Evolutionary conservation across 2,888 invertebrate species (phyloP), one percentile per base, ranked within the genome.

Genomic region (Cerceris rybyensis): DNA sequence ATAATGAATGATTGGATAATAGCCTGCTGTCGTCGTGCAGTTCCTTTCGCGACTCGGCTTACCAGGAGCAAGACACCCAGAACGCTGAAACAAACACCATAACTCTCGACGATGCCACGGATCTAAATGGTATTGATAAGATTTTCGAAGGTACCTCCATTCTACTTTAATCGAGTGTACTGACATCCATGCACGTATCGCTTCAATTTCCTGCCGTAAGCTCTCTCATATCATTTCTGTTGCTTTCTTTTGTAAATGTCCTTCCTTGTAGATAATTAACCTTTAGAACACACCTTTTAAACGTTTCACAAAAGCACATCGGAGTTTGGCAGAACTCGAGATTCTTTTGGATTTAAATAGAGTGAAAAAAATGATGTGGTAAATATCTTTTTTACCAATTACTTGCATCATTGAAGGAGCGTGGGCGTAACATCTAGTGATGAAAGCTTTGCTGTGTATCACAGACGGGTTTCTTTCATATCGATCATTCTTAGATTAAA

Each of bases 11-110:
- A 86, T 87, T 88, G 81, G 83, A 83, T 93, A 93, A 89, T 94
- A 96, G 96, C 93, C 93, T 96, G 93, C 94, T 96, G 92, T 96
- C 96, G 88, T 96, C 96, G 92, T 96, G 96, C 94, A 97, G 96
- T 93, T 97, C 97, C 66, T 97, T 97, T 93, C 95, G 97, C 87
- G 97, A 97, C 93, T 96, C 96, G 81, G 96, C 96, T 83, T 96
- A 96, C 92, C 96, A 96, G 87, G 96, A 96, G 82, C 94, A 93
- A 85, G 94, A 93, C 79, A 93, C 93, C 86, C 94, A 93, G 78
- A 91, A 89, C 78, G 88, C 91, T 46, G 93, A 93, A 75, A 93
- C 93, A 79, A 93, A 93, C 88, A 92, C 93, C 84, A 93, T 94
- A 85, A 88, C 88, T 61, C 89, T 91, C 72, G 94, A 95, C 84